Conservation (phyloP, 1,140 invertebrate species). For the Whitmania pigra region DNA sequence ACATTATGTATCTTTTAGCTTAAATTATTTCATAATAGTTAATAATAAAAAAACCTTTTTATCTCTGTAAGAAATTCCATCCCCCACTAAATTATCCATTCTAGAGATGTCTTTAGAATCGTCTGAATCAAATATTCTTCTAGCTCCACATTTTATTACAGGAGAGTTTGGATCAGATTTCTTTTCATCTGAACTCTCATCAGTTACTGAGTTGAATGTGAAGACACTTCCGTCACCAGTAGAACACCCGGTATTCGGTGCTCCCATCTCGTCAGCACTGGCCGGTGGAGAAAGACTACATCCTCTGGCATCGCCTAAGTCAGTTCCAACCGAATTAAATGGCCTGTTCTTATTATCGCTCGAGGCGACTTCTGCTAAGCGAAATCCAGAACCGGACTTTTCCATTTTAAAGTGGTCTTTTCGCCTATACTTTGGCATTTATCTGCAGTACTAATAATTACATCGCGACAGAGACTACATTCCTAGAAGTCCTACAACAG, state of each 20-base stretch:
- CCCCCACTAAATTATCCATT: background rate
- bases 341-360: background rate
- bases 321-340: no score
- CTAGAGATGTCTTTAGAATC: background rate
- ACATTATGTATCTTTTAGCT: no score
- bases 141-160: background rate
- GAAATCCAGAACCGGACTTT: background rate
- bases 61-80: background rate
- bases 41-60: background rate
- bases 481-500: no score
- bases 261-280: background rate
- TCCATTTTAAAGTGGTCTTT: constrained; percentile 5
- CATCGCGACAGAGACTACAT: no score
- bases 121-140: background rate
- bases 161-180: background rate
- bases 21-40: no score
- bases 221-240: background rate
- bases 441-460: no score
- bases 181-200: background rate
- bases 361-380: background rate
- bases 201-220: constrained; percentile 1
- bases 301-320: background rate
- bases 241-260: background rate
- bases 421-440: no score
- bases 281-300: background rate